Evolutionary conservation across 2,888 invertebrate species (phyloP).

Genomic region (Dexiosoma caninum): DNA sequence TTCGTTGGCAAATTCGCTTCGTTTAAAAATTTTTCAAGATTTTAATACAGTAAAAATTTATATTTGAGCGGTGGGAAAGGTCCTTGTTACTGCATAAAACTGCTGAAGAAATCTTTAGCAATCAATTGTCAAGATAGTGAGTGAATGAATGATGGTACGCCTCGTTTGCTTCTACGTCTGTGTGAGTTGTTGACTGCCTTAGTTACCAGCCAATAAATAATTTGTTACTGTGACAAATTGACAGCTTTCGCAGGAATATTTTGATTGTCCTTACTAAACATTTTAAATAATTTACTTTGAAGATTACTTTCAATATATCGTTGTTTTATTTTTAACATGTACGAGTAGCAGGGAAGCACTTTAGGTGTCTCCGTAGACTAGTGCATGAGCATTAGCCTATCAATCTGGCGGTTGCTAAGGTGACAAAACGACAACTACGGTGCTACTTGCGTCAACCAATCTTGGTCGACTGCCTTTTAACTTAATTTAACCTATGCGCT

Average conservation of each 20-base stretch:
- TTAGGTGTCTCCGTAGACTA: no score
- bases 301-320: neutral
- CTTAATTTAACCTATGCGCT: no score
- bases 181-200: neutral
- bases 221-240: conserved; percentile 49
- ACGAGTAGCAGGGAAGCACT: no score
- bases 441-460: no score
- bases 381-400: no score
- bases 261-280: neutral
- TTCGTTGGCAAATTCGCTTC: neutral
- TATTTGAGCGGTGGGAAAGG: conserved; percentile 13
- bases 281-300: no score
- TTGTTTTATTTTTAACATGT: neutral
- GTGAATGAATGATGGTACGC: neutral
- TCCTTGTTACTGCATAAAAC: neutral
- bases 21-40: conserved; percentile 24
- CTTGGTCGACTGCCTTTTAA: no score
- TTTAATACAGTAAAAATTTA: conserved; percentile 47
- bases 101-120: neutral
- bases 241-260: conserved; percentile 21
- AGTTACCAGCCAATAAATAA: conserved; percentile 19
- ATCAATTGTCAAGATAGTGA: conserved; percentile 2
- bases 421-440: no score
- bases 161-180: neutral
- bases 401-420: no score